These are phyloP conservation scores for Semnornis frantzii DNA, from an alignment of 2,113 vertebrate genomes.

Conservation along the genomic window DNA sequence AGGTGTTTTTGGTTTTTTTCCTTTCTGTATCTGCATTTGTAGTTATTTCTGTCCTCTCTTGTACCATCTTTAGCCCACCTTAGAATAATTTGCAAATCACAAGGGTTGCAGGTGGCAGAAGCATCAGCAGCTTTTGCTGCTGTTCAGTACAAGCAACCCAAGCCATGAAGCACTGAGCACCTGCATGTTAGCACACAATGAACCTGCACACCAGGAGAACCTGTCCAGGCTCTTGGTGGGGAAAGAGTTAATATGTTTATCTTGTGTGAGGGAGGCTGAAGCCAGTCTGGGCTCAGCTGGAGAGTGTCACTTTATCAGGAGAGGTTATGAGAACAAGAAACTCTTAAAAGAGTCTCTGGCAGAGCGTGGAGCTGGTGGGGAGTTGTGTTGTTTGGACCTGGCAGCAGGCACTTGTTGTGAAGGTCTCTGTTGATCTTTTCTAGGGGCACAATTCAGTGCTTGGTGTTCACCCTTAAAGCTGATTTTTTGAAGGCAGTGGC, in stretches of 20 bases:
- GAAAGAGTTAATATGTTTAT: slow-evolving; percentile 15
- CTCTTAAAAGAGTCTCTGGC: slow-evolving; percentile 33
- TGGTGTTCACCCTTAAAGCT: neutral
- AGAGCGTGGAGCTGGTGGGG: neutral
- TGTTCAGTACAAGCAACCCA: neutral
- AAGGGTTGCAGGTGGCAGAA: neutral
- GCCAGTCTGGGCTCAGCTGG: slow-evolving; percentile 49
- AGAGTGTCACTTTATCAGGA: slow-evolving; percentile 24
- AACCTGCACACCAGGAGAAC: neutral
- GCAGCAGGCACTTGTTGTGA: neutral
- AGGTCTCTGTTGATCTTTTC: neutral
- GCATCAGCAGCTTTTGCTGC: neutral
- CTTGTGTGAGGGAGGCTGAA: neutral
- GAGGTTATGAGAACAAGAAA: slow-evolving; percentile 29
- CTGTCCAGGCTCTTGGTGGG: neutral
- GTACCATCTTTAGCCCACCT: neutral
- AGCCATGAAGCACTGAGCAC: rapidly evolving
- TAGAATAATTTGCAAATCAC: neutral
- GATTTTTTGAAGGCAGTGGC: neutral
- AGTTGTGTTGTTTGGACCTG: neutral
- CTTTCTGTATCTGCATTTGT: neutral
- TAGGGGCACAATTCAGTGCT: neutral
- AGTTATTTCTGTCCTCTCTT: neutral
- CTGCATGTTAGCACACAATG: rapidly evolving
- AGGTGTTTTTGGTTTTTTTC: neutral